Evolutionary conservation across 2,113 vertebrate species (phyloP), one percentile per base, ranked within the genome.

Genomic region (Delphinus delphis): DNA sequence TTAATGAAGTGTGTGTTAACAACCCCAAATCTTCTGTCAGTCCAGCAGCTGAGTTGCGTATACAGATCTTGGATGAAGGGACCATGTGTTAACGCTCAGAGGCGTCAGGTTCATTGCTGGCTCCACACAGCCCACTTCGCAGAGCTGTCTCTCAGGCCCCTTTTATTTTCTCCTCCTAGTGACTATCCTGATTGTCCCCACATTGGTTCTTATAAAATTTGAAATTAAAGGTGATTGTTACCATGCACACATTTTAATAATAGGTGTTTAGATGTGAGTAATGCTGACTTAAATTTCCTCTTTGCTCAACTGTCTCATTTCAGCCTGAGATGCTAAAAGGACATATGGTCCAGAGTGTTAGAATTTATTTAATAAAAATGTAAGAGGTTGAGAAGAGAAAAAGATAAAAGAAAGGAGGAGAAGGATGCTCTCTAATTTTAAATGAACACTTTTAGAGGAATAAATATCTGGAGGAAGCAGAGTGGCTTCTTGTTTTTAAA

Each of bases 1-100:
- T 99, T 99, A 99, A 99, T 99, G 99, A 99, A 99, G 99, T 99
- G 99, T 99, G 98, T 96, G 97, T 96, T 98, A 98, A 98, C 98
- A 97, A 95, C 96, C 93, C 97, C 98, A 98, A 98, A 98, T 98
- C 98, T 99, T 98, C 98, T 98, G 98, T 99, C 99, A 99, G 96
- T 65, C 88, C 95, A 96, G 98, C 98, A 98, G 98, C 98, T 98
- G 98, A 99, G 95, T 98, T 98, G 98, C 98, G 97, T 99, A 99
- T 98, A 99, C 99, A 99, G 98, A 98, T 94, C 98, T 98, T 97
- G 98, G 98, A 98, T 98, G 98, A 98, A 95, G 90, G 90, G 97
- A 98, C 98, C 99, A 99, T 99, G 98, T 99, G 99, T 99, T 99
- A 99, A 98, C 96, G 97, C 98, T 99, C 99, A 99, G 97, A 98